These are phyloP conservation scores for Myotis vivesi DNA, from an alignment of 2,797 vertebrate species.

Conservation along the genomic window DNA sequence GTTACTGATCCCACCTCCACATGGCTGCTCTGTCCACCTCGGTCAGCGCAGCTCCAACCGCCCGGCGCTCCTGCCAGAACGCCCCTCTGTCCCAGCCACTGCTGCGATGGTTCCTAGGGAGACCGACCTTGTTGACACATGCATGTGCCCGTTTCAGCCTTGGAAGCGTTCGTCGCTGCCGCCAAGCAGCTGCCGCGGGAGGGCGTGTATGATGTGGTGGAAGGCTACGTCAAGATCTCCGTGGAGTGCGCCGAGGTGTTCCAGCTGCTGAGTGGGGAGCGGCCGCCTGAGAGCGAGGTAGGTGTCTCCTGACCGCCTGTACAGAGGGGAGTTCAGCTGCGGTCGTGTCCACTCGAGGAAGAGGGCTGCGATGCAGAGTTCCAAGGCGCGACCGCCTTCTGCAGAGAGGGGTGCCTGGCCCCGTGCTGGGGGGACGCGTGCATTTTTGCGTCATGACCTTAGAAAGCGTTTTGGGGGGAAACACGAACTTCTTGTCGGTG, in stretches of 20 bases:
- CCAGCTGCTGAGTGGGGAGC: conserved; percentile 90
- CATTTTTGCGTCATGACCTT: not conserved
- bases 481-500: not conserved
- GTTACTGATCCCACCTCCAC: rapidly evolving
- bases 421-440: too few relatives aligned
- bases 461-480: not conserved
- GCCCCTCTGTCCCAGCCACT: not conserved
- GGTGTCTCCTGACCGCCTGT: conserved; percentile 61
- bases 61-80: not conserved
- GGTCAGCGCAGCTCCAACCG: rapidly evolving
- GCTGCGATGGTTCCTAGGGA: not conserved
- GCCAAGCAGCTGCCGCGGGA: conserved; percentile 88
- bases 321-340: too few relatives aligned
- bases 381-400: not conserved
- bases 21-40: not conserved
- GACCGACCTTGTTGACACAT: not conserved
- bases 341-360: too few relatives aligned
- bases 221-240: conserved; percentile 95
- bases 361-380: too few relatives aligned
- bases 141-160: conserved; percentile 77
- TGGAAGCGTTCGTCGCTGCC: conserved; percentile 88
- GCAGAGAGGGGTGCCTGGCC: too few relatives aligned
- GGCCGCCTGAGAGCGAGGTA: conserved; percentile 88
- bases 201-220: conserved; percentile 92
- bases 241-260: conserved; percentile 94